These are phyloP conservation scores for Tipula helvola DNA, from an alignment of 2,888 invertebrate species.

Conservation along the genomic window DNA sequence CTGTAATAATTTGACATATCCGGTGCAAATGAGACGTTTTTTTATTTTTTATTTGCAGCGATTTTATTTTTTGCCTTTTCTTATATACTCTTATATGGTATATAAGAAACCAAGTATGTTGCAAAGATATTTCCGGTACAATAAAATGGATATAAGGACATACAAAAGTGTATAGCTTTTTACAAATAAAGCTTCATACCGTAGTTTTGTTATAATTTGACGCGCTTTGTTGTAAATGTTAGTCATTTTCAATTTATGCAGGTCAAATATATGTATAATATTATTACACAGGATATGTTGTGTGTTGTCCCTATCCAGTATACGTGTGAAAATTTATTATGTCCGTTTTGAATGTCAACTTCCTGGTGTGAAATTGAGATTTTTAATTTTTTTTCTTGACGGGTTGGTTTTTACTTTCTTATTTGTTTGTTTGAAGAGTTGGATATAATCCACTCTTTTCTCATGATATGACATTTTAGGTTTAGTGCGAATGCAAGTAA, in stretches of 20 bases:
- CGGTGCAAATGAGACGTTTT: neutral
- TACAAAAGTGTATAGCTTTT: neutral
- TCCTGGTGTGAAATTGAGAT: neutral
- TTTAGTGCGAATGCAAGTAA: too few species aligned
- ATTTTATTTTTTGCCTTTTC: neutral
- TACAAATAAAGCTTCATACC: neutral
- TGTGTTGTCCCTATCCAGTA: neutral
- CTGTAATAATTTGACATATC: neutral
- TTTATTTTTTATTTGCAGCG: neutral
- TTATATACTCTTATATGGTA: neutral
- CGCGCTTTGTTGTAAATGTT: neutral
- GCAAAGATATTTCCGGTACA: too few species aligned
- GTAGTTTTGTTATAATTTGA: neutral
- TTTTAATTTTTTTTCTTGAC: too few species aligned
- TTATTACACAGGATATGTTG: neutral
- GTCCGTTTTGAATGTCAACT: neutral
- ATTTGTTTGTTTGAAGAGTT: too few species aligned
- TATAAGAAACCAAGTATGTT: too few species aligned
- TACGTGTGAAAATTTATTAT: neutral
- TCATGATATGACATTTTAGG: too few species aligned
- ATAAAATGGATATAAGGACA: too few species aligned
- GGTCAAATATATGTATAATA: neutral
- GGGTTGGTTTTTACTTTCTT: too few species aligned
- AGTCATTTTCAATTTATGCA: neutral
- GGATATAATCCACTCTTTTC: too few species aligned